These are phyloP conservation scores for Hypotaenidia philippensis DNA, from an alignment of 2,797 vertebrate species.

Conservation along the genomic window DNA sequence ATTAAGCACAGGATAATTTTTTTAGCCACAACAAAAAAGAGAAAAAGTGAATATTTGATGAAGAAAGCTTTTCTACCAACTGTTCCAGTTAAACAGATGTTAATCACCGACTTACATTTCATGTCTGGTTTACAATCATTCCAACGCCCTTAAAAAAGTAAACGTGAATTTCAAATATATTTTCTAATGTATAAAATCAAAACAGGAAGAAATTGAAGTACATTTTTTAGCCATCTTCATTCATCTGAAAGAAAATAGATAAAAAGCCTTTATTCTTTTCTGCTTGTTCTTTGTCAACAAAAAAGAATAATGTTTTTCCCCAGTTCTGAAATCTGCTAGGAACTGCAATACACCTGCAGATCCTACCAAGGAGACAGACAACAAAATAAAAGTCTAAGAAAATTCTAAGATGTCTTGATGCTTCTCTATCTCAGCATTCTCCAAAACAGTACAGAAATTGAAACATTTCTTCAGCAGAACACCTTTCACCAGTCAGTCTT, in stretches of 20 bases:
- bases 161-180: background rate
- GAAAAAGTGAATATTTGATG: background rate
- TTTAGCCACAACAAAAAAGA: background rate
- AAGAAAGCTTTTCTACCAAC: conserved; percentile 1
- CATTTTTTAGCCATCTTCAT: background rate
- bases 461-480: background rate
- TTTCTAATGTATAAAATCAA: conserved; percentile 28
- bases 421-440: background rate
- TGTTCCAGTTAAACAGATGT: conserved; percentile 23
- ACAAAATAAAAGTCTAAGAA: background rate
- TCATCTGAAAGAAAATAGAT: background rate
- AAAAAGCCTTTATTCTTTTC: background rate
- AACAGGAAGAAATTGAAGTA: background rate
- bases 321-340: background rate
- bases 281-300: background rate
- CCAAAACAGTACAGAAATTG: background rate
- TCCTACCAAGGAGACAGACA: background rate
- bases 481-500: background rate
- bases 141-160: background rate
- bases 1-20: background rate
- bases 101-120: conserved; percentile 20
- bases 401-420: background rate
- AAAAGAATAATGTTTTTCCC: background rate
- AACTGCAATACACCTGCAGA: background rate
- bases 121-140: conserved; percentile 18